These are phyloP conservation scores for Lagopus leucura DNA, from an alignment of 2,113 vertebrate genomes.

Conservation along the genomic window DNA sequence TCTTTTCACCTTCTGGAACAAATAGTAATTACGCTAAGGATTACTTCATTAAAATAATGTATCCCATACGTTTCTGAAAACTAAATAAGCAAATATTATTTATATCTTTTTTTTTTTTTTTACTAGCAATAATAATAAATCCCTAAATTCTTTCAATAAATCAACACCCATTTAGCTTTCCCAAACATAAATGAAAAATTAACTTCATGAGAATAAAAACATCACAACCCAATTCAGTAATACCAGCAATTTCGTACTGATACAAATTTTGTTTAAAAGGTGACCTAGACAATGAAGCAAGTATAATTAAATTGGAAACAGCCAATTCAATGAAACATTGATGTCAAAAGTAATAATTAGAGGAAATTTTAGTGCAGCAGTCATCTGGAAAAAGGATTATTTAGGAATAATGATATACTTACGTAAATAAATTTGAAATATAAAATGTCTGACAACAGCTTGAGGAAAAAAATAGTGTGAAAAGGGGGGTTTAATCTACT, in stretches of 20 bases:
- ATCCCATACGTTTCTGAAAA: not conserved
- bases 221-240: conserved; percentile 31
- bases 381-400: conserved; percentile 59
- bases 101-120: not conserved
- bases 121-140: not conserved
- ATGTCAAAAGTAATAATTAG: conserved; percentile 68
- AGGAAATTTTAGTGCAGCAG: conserved; percentile 57
- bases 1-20: not conserved
- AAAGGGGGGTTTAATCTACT: conserved; percentile 42
- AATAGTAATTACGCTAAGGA: not conserved
- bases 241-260: conserved; percentile 41
- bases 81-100: not conserved
- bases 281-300: conserved; percentile 63
- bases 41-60: not conserved
- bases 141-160: not conserved
- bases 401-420: conserved; percentile 29
- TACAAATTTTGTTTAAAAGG: conserved; percentile 66
- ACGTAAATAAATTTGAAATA: conserved; percentile 59
- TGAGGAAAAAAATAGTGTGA: conserved; percentile 4
- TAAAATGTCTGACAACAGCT: conserved; percentile 30
- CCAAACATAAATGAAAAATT: not conserved
- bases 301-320: conserved; percentile 62
- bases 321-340: conserved; percentile 68
- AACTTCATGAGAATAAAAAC: not conserved
- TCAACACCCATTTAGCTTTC: not conserved